Evolutionary conservation across 2,888 invertebrate species (phyloP).

Genomic region (Drosophila phalerata): DNA sequence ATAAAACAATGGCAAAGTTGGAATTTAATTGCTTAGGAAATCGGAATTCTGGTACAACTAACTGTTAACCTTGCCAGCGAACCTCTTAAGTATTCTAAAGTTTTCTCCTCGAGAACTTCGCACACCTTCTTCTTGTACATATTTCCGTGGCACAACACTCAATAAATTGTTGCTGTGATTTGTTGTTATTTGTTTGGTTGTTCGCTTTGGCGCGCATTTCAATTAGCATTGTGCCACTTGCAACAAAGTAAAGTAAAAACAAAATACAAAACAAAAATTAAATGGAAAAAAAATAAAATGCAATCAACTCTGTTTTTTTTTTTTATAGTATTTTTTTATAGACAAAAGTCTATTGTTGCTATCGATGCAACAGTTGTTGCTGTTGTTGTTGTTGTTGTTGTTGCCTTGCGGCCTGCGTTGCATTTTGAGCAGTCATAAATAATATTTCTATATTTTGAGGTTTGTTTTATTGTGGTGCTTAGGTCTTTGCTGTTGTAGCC

Average conservation of each 20-base stretch:
- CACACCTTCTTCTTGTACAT: slow-evolving; percentile 4
- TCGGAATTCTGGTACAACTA: slow-evolving; percentile 38
- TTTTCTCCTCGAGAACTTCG: slow-evolving; percentile 34
- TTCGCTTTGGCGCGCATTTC: slow-evolving; percentile 46
- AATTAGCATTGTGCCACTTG: slow-evolving; percentile 58
- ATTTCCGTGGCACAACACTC: slow-evolving; percentile 38
- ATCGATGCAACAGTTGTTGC: slow-evolving; percentile 1
- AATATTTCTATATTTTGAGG: slow-evolving; percentile 25
- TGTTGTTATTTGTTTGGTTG: slow-evolving; percentile 17
- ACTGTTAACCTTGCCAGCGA: slow-evolving; percentile 36
- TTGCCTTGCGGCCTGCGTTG: slow-evolving; percentile 26
- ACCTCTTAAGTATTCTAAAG: slow-evolving; percentile 13
- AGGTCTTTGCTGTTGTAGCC: slow-evolving; percentile 11
- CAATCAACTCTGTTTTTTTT: slow-evolving; percentile 44
- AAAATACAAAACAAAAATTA: slow-evolving; percentile 27
- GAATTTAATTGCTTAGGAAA: slow-evolving; percentile 29
- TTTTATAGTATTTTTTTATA: background rate
- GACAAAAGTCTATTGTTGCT: slow-evolving; percentile 6
- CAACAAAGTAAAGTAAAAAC: slow-evolving; percentile 15
- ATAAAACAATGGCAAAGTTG: slow-evolving; percentile 26
- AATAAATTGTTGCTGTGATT: slow-evolving; percentile 39
- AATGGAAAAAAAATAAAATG: slow-evolving; percentile 40
- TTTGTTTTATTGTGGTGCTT: slow-evolving; percentile 9
- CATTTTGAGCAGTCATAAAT: slow-evolving; percentile 37
- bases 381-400: background rate